Conservation (phyloP, 2,888 invertebrate genomes). For the Megalurothrips usitatus region DNA sequence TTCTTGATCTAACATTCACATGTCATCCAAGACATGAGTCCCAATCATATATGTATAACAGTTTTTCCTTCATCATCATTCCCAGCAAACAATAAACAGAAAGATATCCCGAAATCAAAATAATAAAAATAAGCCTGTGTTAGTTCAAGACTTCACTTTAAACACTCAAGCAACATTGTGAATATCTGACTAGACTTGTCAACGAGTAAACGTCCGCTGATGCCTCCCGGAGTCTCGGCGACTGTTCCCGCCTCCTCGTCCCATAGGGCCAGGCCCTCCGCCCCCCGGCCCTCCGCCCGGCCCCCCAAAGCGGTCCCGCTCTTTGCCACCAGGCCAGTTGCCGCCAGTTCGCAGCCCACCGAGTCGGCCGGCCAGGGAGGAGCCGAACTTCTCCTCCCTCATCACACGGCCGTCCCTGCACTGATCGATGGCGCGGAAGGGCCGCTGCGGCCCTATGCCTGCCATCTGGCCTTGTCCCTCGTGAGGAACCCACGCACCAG, state of each 20-base stretch:
- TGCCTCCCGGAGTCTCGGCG: neutral
- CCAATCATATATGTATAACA: neutral
- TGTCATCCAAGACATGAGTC: no score
- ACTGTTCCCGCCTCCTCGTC: neutral
- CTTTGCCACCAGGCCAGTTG: conserved; percentile 7
- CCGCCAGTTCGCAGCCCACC: neutral
- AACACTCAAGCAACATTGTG: neutral
- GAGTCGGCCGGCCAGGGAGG: neutral
- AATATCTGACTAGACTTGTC: neutral
- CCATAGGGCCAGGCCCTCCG: neutral
- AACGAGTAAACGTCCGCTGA: conserved; percentile 20
- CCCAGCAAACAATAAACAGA: neutral
- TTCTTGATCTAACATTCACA: neutral
- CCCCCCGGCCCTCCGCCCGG: neutral
- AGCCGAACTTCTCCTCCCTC: neutral
- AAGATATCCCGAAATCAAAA: neutral
- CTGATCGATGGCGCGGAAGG: neutral
- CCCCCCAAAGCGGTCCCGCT: neutral
- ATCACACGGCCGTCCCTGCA: neutral
- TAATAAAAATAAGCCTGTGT: neutral
- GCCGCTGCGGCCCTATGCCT: neutral
- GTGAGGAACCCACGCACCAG: neutral
- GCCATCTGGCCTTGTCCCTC: neutral
- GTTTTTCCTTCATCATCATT: neutral
- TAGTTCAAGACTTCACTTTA: conserved; percentile 15